Evolutionary conservation across 1,140 invertebrate genomes (phyloP), one percentile per base, ranked within the genome.

Genomic region (Tetragonula clypearis): DNA sequence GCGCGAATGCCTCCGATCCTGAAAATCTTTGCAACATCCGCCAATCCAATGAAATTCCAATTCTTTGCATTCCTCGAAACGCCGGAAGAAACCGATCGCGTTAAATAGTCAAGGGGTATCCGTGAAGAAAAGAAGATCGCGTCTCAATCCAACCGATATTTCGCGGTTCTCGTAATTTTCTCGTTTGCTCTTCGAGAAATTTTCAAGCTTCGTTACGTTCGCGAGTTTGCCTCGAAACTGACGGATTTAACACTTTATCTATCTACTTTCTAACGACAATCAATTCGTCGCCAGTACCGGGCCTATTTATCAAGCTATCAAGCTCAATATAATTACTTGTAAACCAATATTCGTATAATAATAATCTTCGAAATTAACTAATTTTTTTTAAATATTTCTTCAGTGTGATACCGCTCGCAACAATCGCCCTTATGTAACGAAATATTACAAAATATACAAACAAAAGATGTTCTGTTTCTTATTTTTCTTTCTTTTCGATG

Each of bases 61-160:
- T 84, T 35, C 1, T 35, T 35, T 84, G 72, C 75, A 79, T 69
- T 84, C 78, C 78, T 78, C n/a, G 82, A 35, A 19, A 83, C 78
- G n/a, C 30, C 23, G 15, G 4, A 62, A 72, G 53, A 0, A 53
- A 23, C 26, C 58, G 23, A 66, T 65, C n/a, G 53, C 79, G 17
- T 60, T 12, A 23, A 30, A 35, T 19, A 53, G 21, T 26, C 79
- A 23, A 19, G 23, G 12, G 56, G 8, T 23, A 53, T 21, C 30
- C 23, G 2, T n/a, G 60, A 69, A 6, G 8, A 41, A 41, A 41
- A 41, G 6, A 41, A 6, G 41, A 6, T 49, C 41, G 41, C 41
- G 41, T 8, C 41, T 49, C 26, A 6, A 66, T 26, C 14, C 12
- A 23, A 19, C 23, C 58, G 58, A 79, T 79, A 81, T 83, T 75